Evolutionary conservation across 2,888 invertebrate species (phyloP), one percentile per base, ranked within the genome.

Genomic region (Allygus modestus): DNA sequence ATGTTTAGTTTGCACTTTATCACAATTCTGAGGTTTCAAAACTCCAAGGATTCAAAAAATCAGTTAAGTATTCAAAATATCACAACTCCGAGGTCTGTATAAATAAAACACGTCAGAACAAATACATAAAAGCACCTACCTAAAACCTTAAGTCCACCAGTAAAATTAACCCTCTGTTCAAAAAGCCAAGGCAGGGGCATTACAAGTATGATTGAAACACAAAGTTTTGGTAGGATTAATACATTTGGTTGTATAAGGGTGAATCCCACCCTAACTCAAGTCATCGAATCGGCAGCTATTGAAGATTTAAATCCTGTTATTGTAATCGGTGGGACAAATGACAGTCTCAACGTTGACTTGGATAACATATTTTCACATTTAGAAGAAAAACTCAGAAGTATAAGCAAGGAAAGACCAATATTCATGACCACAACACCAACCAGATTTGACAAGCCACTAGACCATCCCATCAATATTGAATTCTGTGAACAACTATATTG

Each of bases 131-230:
- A 15, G 1, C 28, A 15, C n/a, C n/a, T n/a, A n/a, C n/a, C 0
- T 1, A 31, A 69, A 15, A 31, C 1, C 17, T 11, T 69, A 33
- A 31, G 69, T n/a, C 69, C 69, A 31, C 4, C 28, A 1, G 15
- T 69, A 11, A 31, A 69, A 37, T 33, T 69, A 31, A 69, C 69
- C 2, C 37, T 69, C 69, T 69, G 69, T 31, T 69, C 69, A 2
- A 31, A 69, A 4, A 69, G 69, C n/a, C 69, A 69, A 31, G 69
- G 69, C 37, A 69, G 69, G 33, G 37, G 17, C n/a, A 69, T 69
- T 31, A 31, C 69, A 5, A 37, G 4, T 9, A 69, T 7, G 7
- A 37, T 69, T 31, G 69, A 69, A 31, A 37, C 69, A 31, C 69
- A n/a, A 33, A 69, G 69, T n/a, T 23, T 0, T 31, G 69, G 69